Conservation (phyloP, 92 coral and sea anemone genomes). For the Phenganax stokvisi region DNA sequence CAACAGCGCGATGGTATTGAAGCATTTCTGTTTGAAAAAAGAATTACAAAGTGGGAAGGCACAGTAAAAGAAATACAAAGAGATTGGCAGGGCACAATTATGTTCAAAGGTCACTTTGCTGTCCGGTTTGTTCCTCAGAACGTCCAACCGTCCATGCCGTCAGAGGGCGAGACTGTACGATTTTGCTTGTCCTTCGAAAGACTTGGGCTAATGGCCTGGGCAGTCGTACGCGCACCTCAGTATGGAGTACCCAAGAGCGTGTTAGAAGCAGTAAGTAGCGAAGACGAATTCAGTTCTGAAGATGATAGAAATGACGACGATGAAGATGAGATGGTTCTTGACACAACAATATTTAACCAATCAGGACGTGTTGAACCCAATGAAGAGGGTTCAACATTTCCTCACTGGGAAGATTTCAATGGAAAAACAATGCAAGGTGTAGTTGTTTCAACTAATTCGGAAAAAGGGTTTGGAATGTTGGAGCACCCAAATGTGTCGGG, state of each 20-base stretch:
- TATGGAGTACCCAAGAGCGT: constrained; percentile 23
- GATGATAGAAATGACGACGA: constrained; percentile 43
- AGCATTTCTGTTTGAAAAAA: constrained; percentile 50
- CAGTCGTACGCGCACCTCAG: constrained; percentile 53
- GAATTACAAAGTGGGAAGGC: constrained; percentile 60
- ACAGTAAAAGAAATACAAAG: constrained; percentile 49
- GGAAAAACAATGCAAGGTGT: constrained; percentile 55
- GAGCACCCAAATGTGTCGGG: constrained; percentile 46
- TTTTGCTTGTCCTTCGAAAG: constrained; percentile 69
- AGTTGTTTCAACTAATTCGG: constrained; percentile 19
- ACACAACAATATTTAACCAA: constrained; percentile 38
- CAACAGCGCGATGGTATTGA: constrained; percentile 56
- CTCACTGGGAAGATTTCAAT: constrained; percentile 41
- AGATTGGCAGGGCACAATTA: constrained; percentile 69
- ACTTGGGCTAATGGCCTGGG: constrained; percentile 71
- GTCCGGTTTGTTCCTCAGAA: constrained; percentile 66
- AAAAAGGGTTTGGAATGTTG: constrained; percentile 50
- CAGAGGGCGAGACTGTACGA: constrained; percentile 55
- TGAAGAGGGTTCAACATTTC: not conserved
- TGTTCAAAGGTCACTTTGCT: constrained; percentile 46
- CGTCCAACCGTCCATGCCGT: constrained; percentile 59
- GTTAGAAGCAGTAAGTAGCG: constrained; percentile 17
- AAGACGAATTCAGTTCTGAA: constrained; percentile 35
- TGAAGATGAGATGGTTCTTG: constrained; percentile 37
- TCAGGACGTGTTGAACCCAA: constrained; percentile 1